Evolutionary conservation across 92 coral and sea anemone genomes (phyloP), one percentile per base, ranked within the genome.

Genomic region (Chrysogorgia sp.): DNA sequence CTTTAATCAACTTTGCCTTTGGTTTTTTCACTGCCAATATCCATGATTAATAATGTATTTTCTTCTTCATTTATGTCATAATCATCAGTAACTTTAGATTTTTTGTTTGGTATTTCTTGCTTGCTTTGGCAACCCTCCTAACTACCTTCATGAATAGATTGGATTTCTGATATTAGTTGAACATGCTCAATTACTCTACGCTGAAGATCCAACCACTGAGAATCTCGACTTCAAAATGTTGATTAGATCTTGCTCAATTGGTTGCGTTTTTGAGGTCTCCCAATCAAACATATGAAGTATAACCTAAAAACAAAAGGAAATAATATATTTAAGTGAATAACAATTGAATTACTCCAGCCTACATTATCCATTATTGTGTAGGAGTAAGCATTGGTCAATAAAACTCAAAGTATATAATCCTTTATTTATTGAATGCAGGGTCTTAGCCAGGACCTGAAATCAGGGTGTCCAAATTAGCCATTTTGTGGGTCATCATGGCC

Each of bases 171-270:
- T 56, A 14, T 13, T 7, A 23, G 12, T 23, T 13, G 12, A 56
- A 56, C 63, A 56, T 56, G 63, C 63, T 56, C 63, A 56, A 56
- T 56, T 10, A 56, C 24, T 23, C 21, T 56, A 13, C 63, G 63
- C 26, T 56, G 21, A 23, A 56, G 26, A 56, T 56, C 63, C 26
- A 56, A 23, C 26, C 63, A 56, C 8, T 56, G 26, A 10, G 26
- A 13, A 56, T 56, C 26, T 56, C 8, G 63, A 56, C 24, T 56
- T 56, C 24, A 56, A 56, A 23, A 56, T 23, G 21, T 56, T 56
- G 63, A 56, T 21, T 8, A 56, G 12, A 56, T 56, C 63, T 14
- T 56, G 63, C 24, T 56, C 24, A 13, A 8, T 13, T 23, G 63
- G 21, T 56, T 56, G 21, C 8, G 21, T 21, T 56, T 56, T 56